Conservation (phyloP, 2,888 invertebrate species). For the Rhogogaster chlorosoma region DNA sequence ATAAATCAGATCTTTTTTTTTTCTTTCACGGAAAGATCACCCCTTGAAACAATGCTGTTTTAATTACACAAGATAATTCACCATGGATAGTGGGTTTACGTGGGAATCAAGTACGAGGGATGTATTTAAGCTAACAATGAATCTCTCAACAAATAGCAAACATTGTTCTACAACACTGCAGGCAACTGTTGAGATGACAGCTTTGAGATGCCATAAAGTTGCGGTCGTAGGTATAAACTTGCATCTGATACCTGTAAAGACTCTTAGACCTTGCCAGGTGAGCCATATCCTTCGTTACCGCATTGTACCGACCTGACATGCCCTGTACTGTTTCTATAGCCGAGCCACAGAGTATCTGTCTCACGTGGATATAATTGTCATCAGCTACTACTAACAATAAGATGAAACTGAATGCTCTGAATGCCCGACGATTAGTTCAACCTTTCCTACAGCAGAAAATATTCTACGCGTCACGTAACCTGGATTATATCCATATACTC, state of each 20-base stretch:
- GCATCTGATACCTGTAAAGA: background rate
- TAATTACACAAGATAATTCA: background rate
- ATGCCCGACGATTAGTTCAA: background rate
- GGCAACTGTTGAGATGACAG: constrained; percentile 2
- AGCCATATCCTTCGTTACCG: background rate
- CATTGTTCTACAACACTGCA: constrained; percentile 19
- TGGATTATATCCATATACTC: background rate
- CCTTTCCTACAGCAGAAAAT: background rate
- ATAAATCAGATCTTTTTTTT: background rate
- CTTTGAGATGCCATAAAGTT: constrained; percentile 17
- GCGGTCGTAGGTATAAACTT: constrained; percentile 10
- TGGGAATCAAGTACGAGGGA: background rate
- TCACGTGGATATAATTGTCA: constrained; percentile 15
- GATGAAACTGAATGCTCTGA: background rate
- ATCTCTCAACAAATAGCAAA: background rate
- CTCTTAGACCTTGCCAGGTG: background rate
- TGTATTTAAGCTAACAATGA: background rate
- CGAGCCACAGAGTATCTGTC: background rate
- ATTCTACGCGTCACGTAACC: background rate
- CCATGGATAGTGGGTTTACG: background rate
- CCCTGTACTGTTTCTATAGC: background rate
- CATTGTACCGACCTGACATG: background rate
- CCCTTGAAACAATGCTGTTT: background rate
- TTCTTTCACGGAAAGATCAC: background rate
- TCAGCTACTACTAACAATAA: background rate